Conservation (phyloP, 37 sponge, comb jelly and placozoan genomes). For the Beroe forskalii region DNA sequence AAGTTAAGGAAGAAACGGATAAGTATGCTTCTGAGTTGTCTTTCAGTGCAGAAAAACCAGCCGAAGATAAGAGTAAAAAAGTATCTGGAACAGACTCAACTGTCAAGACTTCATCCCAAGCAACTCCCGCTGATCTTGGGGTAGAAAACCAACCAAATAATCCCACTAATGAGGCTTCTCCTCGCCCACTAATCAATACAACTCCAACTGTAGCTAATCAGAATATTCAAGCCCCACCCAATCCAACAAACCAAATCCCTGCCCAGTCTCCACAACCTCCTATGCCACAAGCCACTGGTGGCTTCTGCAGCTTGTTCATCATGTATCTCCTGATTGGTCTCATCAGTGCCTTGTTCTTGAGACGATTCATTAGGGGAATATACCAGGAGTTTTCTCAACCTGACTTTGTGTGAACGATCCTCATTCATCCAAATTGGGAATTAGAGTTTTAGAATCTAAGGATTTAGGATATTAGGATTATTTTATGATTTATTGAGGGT, state of each 20-base stretch:
- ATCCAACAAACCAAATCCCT: not conserved
- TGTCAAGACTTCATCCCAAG: not conserved
- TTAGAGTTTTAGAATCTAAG: no score
- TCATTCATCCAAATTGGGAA: no score
- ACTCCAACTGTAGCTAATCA: not conserved
- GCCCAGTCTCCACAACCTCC: not conserved
- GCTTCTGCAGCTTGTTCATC: not conserved
- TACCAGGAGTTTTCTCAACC: constrained; percentile 12
- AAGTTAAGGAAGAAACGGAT: constrained; percentile 1
- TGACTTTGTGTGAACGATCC: not conserved
- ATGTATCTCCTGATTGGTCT: constrained; percentile 41
- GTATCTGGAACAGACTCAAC: not conserved
- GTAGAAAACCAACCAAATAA: not conserved
- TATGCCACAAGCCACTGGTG: not conserved
- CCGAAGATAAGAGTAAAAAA: not conserved
- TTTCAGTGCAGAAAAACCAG: constrained; percentile 17
- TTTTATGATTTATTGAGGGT: no score
- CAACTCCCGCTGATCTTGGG: not conserved
- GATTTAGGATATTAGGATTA: no score
- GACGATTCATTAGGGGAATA: not conserved
- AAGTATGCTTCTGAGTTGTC: constrained; percentile 14
- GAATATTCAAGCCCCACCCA: not conserved
- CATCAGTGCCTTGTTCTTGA: constrained; percentile 7
- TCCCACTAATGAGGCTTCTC: not conserved
- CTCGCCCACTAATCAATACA: not conserved